phyloP scores from a whole-genome alignment of 2,113 vertebrate genomes.

The Triplophysa rosa region DNA sequence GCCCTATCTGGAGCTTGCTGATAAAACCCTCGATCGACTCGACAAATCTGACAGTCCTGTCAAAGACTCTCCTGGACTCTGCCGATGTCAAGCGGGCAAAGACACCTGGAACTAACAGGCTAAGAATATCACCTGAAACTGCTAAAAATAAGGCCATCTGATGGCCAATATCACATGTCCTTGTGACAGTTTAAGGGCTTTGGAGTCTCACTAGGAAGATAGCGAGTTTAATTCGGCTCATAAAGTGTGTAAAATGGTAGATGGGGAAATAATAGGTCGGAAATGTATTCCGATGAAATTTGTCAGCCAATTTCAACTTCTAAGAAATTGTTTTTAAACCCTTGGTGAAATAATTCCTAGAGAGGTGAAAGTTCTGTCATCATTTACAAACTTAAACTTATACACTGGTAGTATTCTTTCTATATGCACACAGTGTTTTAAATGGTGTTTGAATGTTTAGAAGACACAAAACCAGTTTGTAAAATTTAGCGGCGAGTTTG shows the following conservation, averaged over 20 bases:
- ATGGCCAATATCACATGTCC: conserved; percentile 51
- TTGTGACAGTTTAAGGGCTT: conserved; percentile 55
- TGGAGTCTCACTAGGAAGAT: conserved; percentile 11
- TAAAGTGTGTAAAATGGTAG: conserved; percentile 62
- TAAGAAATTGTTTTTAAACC: conserved; percentile 15
- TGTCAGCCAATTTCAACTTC: neutral
- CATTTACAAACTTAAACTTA: too few species aligned
- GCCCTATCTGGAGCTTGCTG: conserved; percentile 41
- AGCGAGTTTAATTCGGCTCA: conserved; percentile 55
- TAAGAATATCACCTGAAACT: conserved; percentile 46
- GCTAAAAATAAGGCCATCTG: conserved; percentile 57
- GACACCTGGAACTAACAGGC: conserved; percentile 47
- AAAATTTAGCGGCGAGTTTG: too few species aligned
- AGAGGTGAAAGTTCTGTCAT: too few species aligned
- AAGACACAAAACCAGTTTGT: too few species aligned
- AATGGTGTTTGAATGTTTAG: too few species aligned
- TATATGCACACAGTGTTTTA: too few species aligned
- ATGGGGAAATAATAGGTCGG: conserved; percentile 10
- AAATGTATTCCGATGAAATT: neutral
- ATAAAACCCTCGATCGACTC: conserved; percentile 50
- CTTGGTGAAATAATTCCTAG: too few species aligned
- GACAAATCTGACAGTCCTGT: conserved; percentile 53
- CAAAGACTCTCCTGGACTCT: conserved; percentile 51
- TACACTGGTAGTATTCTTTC: too few species aligned
- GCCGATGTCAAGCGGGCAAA: conserved; percentile 39